phyloP scores from a whole-genome alignment of 2,113 vertebrate genomes.

The Tyrannus savana region DNA sequence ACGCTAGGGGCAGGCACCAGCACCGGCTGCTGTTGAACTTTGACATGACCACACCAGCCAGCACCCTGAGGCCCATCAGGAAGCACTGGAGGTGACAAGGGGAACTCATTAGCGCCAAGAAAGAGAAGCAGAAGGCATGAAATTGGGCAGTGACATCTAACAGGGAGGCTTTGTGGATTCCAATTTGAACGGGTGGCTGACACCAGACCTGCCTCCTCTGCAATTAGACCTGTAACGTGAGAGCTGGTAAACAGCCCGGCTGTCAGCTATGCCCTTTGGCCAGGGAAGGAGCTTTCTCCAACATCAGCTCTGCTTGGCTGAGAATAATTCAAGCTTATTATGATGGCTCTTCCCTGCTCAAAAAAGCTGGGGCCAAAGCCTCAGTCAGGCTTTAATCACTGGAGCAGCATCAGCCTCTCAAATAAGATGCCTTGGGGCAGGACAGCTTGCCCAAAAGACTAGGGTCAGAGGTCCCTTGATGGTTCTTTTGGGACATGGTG shows the following conservation, averaged over 20 bases:
- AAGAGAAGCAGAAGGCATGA: conserved; percentile 25
- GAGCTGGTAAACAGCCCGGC: conserved; percentile 34
- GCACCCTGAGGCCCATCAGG: neutral
- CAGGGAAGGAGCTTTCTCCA: conserved; percentile 2
- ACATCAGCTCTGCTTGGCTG: neutral
- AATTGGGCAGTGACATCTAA: neutral
- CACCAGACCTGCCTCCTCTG: conserved; percentile 28
- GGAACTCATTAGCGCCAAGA: neutral
- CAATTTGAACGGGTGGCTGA: neutral
- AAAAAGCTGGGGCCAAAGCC: neutral
- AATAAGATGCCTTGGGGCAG: neutral
- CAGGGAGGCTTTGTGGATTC: neutral
- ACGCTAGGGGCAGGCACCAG: neutral
- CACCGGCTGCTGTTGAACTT: neutral
- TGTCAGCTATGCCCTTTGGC: conserved; percentile 32
- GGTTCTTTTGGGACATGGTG: neutral
- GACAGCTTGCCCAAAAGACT: neutral
- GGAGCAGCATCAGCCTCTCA: neutral
- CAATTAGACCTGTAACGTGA: conserved; percentile 57
- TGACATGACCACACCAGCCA: neutral
- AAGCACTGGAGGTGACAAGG: neutral
- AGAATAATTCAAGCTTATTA: neutral
- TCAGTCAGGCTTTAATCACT: neutral
- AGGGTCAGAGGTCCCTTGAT: neutral
- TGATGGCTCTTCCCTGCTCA: neutral